phyloP scores from a whole-genome alignment of 2,888 invertebrate species.

The Heliconius aoede region DNA sequence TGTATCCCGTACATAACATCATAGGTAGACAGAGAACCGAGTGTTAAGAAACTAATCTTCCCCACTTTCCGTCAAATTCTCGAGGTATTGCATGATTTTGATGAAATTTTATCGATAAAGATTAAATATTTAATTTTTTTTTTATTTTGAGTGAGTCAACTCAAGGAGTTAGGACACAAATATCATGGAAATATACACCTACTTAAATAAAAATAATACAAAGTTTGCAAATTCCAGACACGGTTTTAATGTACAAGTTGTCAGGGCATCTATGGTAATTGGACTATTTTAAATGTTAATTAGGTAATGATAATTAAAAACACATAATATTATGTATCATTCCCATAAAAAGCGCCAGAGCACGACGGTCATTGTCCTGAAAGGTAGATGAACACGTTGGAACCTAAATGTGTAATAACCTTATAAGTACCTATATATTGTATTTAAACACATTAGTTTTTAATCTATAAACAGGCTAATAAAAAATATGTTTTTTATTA shows the following conservation, averaged over 20 bases:
- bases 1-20: too few species aligned
- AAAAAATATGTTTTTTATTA: neutral
- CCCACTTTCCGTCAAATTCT: too few species aligned
- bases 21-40: too few species aligned
- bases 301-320: slow-evolving; percentile 38
- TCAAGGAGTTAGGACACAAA: too few species aligned
- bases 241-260: neutral
- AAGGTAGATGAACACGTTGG: slow-evolving; percentile 50
- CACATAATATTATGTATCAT: slow-evolving; percentile 46
- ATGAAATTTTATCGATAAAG: too few species aligned
- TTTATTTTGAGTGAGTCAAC: too few species aligned
- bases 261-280: slow-evolving; percentile 24
- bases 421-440: neutral
- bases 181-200: neutral
- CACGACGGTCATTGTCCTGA: slow-evolving; percentile 61
- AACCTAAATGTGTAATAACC: slow-evolving; percentile 32
- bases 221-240: neutral
- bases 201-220: neutral
- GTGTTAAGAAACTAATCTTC: too few species aligned
- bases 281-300: slow-evolving; percentile 37
- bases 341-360: slow-evolving; percentile 54
- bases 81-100: too few species aligned
- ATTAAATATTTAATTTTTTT: too few species aligned
- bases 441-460: neutral
- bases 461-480: neutral